Base-by-base conservation (phyloP, 1,140 invertebrate species). In the Solenopsis fugax region DNA sequence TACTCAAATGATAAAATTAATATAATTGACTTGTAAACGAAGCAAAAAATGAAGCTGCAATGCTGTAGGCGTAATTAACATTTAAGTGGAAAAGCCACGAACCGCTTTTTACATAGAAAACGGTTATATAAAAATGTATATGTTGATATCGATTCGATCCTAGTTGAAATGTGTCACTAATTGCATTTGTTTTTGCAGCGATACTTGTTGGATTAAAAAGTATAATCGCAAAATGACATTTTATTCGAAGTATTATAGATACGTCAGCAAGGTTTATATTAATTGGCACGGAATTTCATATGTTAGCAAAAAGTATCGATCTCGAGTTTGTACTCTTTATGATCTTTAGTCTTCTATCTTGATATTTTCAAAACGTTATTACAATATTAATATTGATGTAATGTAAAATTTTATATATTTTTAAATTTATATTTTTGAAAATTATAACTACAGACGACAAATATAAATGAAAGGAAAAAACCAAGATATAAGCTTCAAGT, bases 261-360 rank as follows among this genome's bases (percentile, higher is more conserved):
- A 69, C 4, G 34, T 16, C 54, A 24, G 34, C 34, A 56, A 73
- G 34, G 0, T 71, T 37, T 37, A 21, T 34, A 56, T 73, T 73
- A 73, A 73, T 73, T 56, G 29, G n/a, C 21, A 56, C 34, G 2
- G 24, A 56, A 73, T 54, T 73, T 73, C 29, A 72, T 21, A 69
- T 16, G n/a, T 69, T 21, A 5, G 21, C 29, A 54, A 54, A 72
- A 72, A 10, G 37, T 41, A 56, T 1, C 13, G 21, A n/a, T 29
- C 29, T 29, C 18, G 2, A 54, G 24, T 56, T 72, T 73, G 2
- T 16, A 29, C 16, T 2, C 3, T 52, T 72, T 56, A 75, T 75
- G 4, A 56, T 56, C 41, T 52, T 37, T 5, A 73, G 0, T 37
- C 1, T 41, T 5, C 10, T 4, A 58, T 58, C 34, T 16, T 41